phyloP scores from a whole-genome alignment of 2,113 vertebrate genomes.

The Cavia porcellus region DNA sequence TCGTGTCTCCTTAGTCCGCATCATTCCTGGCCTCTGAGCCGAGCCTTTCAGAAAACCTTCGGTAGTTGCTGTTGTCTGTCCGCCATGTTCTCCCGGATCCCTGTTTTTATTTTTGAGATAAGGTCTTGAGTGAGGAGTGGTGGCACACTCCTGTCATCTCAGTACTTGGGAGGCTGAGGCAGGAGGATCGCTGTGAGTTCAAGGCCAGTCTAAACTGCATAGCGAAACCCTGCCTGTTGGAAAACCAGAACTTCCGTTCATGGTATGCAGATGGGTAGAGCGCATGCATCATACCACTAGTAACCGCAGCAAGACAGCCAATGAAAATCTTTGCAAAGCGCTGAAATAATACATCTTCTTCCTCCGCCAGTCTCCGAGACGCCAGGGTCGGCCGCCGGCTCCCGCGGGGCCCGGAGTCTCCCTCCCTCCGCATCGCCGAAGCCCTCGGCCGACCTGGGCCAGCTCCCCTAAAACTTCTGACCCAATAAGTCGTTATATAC shows the following conservation, averaged over 20 bases:
- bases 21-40: too few relatives aligned
- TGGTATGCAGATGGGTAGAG: constrained; percentile 95
- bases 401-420: not conserved
- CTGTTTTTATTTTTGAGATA: too few relatives aligned
- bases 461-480: not conserved
- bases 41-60: too few relatives aligned
- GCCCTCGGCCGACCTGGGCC: not conserved
- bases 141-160: too few relatives aligned
- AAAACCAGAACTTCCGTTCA: constrained; percentile 98
- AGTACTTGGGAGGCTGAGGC: too few relatives aligned
- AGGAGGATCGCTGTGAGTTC: too few relatives aligned
- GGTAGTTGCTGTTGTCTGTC: too few relatives aligned
- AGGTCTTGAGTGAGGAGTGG: too few relatives aligned
- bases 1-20: too few relatives aligned
- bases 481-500: not conserved
- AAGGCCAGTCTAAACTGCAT: too few relatives aligned
- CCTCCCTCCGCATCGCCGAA: not conserved
- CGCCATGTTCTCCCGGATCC: too few relatives aligned
- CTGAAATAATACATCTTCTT: constrained; percentile 91
- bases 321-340: constrained; percentile 93
- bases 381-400: not conserved
- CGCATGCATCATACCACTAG: constrained; percentile 95
- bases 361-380: constrained; percentile 70
- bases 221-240: constrained; percentile 94
- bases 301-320: constrained; percentile 93